Evolutionary conservation across 2,888 invertebrate species (phyloP).

Genomic region (Coelinius sp.): DNA sequence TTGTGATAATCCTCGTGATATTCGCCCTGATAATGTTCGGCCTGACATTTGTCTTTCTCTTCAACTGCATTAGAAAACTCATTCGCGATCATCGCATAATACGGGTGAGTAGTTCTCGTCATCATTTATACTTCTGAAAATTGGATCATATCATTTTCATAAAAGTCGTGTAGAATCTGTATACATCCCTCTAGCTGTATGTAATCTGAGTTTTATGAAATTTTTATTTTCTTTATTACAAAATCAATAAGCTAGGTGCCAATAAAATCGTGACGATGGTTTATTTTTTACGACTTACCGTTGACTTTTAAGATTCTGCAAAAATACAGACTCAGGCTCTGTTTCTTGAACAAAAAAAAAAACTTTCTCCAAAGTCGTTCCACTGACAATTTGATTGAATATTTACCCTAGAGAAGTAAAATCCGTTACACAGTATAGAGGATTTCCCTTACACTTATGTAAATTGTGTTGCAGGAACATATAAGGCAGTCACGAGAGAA

Average conservation of each 20-base stretch:
- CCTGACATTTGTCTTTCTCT: slow-evolving; percentile 90
- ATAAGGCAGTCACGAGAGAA: slow-evolving; percentile 86
- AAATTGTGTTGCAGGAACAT: slow-evolving; percentile 74
- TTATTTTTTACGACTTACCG: slow-evolving; percentile 20
- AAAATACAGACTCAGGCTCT: not conserved
- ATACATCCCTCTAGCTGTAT: not conserved
- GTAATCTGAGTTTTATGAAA: not conserved
- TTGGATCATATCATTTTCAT: not conserved
- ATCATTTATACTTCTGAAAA: not conserved
- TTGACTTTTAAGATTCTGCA: not conserved
- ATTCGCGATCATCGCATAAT: slow-evolving; percentile 89
- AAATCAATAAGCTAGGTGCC: slow-evolving; percentile 8
- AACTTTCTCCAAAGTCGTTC: not conserved
- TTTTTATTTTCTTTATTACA: not conserved
- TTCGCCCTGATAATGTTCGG: slow-evolving; percentile 89
- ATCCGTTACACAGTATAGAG: not conserved
- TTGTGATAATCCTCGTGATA: slow-evolving; percentile 88
- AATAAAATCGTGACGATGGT: slow-evolving; percentile 9
- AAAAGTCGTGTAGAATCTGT: not conserved
- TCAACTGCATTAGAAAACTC: slow-evolving; percentile 89
- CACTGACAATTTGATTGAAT: slow-evolving; percentile 8
- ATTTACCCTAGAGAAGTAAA: not conserved
- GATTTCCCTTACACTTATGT: not conserved
- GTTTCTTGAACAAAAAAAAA: not conserved
- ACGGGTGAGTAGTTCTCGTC: slow-evolving; percentile 75